phyloP scores from a whole-genome alignment of 2,797 vertebrate genomes.

The Monodelphis domestica region DNA sequence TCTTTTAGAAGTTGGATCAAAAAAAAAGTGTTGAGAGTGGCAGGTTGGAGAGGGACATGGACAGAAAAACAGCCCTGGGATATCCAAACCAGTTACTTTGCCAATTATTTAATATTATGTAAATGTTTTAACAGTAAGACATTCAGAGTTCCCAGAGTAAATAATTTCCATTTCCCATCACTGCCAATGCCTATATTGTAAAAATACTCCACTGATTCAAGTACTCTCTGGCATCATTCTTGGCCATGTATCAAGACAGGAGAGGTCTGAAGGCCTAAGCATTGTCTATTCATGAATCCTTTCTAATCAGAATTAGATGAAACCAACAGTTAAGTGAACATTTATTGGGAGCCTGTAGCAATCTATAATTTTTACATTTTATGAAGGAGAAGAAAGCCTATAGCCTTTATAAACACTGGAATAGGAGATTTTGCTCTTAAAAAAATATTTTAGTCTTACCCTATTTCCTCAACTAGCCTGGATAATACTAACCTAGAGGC shows the following conservation, averaged over 20 bases:
- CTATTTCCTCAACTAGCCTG: conserved; percentile 19
- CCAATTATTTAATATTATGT: conserved; percentile 6
- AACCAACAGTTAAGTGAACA: background rate
- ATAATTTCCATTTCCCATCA: conserved; percentile 31
- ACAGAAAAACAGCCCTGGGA: background rate
- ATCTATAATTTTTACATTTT: background rate
- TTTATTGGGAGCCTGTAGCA: no score
- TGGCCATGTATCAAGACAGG: background rate
- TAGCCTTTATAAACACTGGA: background rate
- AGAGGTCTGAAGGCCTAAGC: background rate
- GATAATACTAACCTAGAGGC: conserved; percentile 43
- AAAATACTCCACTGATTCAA: conserved; percentile 14
- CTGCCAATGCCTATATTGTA: background rate
- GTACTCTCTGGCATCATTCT: background rate
- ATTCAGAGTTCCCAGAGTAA: conserved; percentile 21
- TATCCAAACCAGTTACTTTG: background rate
- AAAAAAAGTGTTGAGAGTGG: background rate
- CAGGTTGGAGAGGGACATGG: background rate
- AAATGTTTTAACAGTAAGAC: conserved; percentile 19
- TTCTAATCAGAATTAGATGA: background rate
- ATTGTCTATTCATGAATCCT: background rate
- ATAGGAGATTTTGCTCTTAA: background rate
- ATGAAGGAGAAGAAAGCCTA: background rate
- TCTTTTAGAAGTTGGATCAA: background rate
- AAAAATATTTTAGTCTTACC: background rate